Evolutionary conservation across 2,888 invertebrate species (phyloP).

Genomic region (Plagiodera versicolora): DNA sequence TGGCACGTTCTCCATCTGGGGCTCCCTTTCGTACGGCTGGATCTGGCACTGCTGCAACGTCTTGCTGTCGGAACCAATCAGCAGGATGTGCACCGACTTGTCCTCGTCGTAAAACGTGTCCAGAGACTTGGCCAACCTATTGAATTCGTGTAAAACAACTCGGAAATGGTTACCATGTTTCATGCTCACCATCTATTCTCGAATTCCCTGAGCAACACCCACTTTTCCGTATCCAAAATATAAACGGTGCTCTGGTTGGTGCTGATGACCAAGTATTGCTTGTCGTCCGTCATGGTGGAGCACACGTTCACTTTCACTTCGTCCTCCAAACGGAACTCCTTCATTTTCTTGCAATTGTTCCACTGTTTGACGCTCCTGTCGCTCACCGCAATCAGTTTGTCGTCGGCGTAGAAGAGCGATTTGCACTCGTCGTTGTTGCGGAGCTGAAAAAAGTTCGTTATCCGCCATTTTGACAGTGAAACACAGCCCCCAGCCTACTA

Average conservation of each 20-base stretch:
- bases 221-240: conserved; percentile 48
- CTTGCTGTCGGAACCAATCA: conserved; percentile 46
- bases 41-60: conserved; percentile 47
- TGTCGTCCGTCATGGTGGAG: conserved; percentile 45
- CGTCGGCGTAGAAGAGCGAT: conserved; percentile 23
- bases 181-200: conserved; percentile 41
- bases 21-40: conserved; percentile 36
- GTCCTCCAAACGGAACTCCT: conserved; percentile 10
- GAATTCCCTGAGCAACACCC: conserved; percentile 27
- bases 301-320: conserved; percentile 22
- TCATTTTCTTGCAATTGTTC: conserved; percentile 9
- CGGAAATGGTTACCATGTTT: too few relatives aligned
- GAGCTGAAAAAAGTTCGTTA: neutral
- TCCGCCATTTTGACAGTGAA: too few relatives aligned
- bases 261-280: conserved; percentile 52
- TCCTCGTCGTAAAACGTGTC: conserved; percentile 45
- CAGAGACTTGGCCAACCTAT: conserved; percentile 43
- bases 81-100: conserved; percentile 43
- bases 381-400: conserved; percentile 25
- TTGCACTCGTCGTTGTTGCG: conserved; percentile 17
- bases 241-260: conserved; percentile 53
- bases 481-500: too few relatives aligned
- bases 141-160: conserved; percentile 20
- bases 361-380: conserved; percentile 22
- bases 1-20: conserved; percentile 31